Percentiles rank a stretch among this genome's conserved stretches.
These are phyloP conservation scores for Pachyramphus minor DNA, from an alignment of 2,113 vertebrate genomes.

Conservation along the genomic window DNA sequence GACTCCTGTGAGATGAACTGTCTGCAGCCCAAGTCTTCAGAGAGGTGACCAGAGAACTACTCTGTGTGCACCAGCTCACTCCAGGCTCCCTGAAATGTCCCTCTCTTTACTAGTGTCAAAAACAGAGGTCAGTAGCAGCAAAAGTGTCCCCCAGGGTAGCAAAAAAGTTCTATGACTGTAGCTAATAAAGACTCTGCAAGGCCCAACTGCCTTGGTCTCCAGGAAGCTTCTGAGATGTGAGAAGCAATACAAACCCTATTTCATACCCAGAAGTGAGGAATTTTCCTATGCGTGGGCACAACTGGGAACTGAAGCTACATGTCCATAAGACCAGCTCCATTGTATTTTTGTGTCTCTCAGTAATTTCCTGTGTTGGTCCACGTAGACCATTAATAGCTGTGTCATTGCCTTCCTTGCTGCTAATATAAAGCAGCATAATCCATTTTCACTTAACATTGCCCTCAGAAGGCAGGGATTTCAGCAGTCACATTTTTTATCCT, in stretches of 20 bases:
- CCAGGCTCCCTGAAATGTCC: not conserved
- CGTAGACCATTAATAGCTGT: not conserved
- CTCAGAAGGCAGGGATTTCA: not conserved
- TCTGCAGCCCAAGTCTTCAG: not conserved
- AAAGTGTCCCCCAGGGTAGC: accelerated
- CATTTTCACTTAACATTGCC: not conserved
- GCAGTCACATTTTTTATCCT: not conserved
- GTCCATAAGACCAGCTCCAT: not conserved
- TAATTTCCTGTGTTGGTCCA: not conserved
- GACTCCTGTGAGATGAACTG: accelerated
- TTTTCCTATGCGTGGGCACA: not conserved
- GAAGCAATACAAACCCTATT: not conserved
- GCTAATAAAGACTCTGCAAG: not conserved
- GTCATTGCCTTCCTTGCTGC: not conserved
- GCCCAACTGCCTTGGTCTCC: not conserved
- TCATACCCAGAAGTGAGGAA: not conserved
- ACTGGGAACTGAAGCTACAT: not conserved
- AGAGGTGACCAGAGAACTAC: not conserved
- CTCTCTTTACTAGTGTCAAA: not conserved
- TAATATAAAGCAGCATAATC: not conserved
- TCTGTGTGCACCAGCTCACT: not conserved
- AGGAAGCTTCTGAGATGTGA: not conserved
- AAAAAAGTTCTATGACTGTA: not conserved
- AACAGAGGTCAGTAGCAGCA: not conserved
- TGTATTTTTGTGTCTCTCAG: not conserved